Conservation (phyloP, 2,113 vertebrate genomes). For the Marcusenius ussheri region DNA sequence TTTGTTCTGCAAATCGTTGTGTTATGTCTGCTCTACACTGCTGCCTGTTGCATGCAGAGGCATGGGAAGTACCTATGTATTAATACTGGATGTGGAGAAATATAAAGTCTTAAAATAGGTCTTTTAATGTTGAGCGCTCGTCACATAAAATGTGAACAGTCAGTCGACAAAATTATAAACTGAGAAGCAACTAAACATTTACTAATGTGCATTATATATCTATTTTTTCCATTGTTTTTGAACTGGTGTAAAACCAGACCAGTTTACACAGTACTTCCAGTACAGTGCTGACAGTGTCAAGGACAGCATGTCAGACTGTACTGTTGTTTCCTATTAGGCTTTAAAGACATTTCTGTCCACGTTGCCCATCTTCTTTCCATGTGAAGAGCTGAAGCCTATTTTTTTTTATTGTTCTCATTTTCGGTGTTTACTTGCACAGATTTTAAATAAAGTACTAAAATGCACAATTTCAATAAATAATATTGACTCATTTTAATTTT, state of each 20-base stretch:
- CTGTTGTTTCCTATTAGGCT: conserved; percentile 23
- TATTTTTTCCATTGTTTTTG: conserved; percentile 32
- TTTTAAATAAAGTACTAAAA: conserved; percentile 51
- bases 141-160: conserved; percentile 38
- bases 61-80: conserved; percentile 45
- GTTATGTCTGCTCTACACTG: conserved; percentile 43
- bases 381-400: conserved; percentile 31
- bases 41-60: conserved; percentile 50
- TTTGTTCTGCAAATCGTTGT: conserved; percentile 44
- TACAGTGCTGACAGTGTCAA: conserved; percentile 17
- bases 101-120: conserved; percentile 46
- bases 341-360: conserved; percentile 23
- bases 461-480: conserved; percentile 38
- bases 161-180: conserved; percentile 40
- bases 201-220: conserved; percentile 46
- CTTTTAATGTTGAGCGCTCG: conserved; percentile 42
- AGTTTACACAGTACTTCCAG: conserved; percentile 29
- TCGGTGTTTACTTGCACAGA: conserved; percentile 52
- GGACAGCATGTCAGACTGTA: not conserved
- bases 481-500: conserved; percentile 17
- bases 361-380: conserved; percentile 25
- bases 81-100: conserved; percentile 38
- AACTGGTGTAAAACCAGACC: conserved; percentile 27
- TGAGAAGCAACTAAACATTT: conserved; percentile 40
- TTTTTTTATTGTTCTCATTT: conserved; percentile 40